These are phyloP conservation scores for Crotophaga sulcirostris DNA, from an alignment of 2,113 vertebrate genomes.

Conservation along the genomic window DNA sequence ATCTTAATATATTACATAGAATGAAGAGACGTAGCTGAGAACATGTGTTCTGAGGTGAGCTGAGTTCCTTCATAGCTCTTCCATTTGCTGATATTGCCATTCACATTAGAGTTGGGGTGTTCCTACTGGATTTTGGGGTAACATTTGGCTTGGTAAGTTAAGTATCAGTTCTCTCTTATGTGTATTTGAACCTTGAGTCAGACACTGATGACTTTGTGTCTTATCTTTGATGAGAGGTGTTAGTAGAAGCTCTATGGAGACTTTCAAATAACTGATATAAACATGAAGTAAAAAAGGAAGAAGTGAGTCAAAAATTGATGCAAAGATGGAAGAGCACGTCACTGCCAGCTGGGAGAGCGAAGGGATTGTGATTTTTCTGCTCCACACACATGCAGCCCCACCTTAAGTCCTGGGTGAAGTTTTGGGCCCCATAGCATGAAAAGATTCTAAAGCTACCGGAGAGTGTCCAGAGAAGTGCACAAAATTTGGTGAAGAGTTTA, in stretches of 20 bases:
- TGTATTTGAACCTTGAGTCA: neutral
- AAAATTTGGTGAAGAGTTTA: too few species aligned
- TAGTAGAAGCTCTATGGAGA: neutral
- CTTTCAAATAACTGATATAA: neutral
- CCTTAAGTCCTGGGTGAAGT: too few species aligned
- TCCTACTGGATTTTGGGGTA: neutral
- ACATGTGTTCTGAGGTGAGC: neutral
- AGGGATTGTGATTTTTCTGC: too few species aligned
- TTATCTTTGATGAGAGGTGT: neutral
- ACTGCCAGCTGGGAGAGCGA: too few species aligned
- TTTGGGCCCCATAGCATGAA: too few species aligned
- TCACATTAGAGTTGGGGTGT: neutral
- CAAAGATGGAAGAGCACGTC: neutral
- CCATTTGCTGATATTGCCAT: neutral
- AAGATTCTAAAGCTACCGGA: too few species aligned
- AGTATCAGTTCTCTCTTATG: neutral
- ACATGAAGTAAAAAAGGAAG: neutral
- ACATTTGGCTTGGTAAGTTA: neutral
- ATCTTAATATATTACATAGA: too few species aligned
- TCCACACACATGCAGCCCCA: too few species aligned
- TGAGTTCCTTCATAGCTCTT: neutral
- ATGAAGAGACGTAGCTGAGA: too few species aligned
- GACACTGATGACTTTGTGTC: accelerated
- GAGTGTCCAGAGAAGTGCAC: too few species aligned
- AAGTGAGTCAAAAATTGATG: accelerated